Evolutionary conservation across 2,113 vertebrate genomes (phyloP).

Genomic region (Pogona vitticeps): DNA sequence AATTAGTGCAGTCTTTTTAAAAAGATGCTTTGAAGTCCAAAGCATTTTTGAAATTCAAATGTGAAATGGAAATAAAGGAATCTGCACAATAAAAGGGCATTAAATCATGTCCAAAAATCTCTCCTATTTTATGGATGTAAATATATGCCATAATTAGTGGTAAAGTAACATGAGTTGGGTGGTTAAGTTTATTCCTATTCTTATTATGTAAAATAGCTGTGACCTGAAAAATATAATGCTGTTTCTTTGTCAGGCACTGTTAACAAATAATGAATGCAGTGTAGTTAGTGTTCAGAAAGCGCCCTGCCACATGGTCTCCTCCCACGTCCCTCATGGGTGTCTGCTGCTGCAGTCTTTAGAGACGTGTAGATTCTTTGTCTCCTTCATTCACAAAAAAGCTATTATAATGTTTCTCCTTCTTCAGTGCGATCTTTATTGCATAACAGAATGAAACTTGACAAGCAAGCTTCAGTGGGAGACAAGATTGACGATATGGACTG

Average conservation of each 20-base stretch:
- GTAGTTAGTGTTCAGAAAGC: constrained; percentile 61
- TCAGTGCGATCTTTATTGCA: constrained; percentile 44
- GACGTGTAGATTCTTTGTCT: constrained; percentile 65
- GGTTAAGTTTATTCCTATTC: constrained; percentile 77
- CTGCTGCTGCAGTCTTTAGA: constrained; percentile 53
- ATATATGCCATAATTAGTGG: constrained; percentile 83
- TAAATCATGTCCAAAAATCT: constrained; percentile 75
- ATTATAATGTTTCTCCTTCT: constrained; percentile 23
- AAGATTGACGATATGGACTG: not conserved
- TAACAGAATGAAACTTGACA: constrained; percentile 50
- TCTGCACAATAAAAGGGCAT: constrained; percentile 90
- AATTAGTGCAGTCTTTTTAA: constrained; percentile 85
- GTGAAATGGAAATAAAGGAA: constrained; percentile 80
- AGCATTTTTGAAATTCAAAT: constrained; percentile 97
- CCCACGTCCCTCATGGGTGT: constrained; percentile 62
- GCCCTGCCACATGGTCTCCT: constrained; percentile 63
- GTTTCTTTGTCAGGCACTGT: constrained; percentile 63
- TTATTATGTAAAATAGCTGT: constrained; percentile 82
- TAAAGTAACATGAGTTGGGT: constrained; percentile 73
- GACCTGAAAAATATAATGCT: constrained; percentile 70
- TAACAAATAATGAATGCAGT: constrained; percentile 63
- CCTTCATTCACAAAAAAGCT: constrained; percentile 55
- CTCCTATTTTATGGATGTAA: constrained; percentile 81
- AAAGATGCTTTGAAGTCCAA: constrained; percentile 93
- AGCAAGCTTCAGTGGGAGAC: constrained; percentile 35